A percentile compares a stretch with the other conserved stretches of the same genome.
These are phyloP conservation scores for Listronotus oregonensis DNA, from an alignment of 1,140 invertebrate species.

Conservation along the genomic window DNA sequence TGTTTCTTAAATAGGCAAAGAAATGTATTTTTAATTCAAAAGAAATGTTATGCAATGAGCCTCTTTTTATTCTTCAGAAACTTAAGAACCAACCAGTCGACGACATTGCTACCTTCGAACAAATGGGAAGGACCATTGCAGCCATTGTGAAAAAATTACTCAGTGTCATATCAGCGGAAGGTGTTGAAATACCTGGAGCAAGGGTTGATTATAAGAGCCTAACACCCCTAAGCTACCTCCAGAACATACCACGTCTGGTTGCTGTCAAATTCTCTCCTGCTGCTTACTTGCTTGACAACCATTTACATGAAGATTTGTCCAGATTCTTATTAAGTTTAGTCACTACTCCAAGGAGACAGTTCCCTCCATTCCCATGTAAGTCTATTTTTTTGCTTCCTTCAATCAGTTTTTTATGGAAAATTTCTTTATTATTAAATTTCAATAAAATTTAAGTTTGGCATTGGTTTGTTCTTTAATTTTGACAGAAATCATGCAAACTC, in stretches of 20 bases:
- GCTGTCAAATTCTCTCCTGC: slow-evolving; percentile 63
- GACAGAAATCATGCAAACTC: too few species aligned
- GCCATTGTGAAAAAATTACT: slow-evolving; percentile 51
- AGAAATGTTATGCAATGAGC: too few species aligned
- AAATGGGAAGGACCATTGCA: slow-evolving; percentile 59
- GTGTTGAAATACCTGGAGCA: neutral
- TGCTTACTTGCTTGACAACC: slow-evolving; percentile 62
- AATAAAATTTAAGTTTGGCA: too few species aligned
- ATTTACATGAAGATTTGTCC: slow-evolving; percentile 51
- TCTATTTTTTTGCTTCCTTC: neutral
- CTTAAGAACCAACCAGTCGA: slow-evolving; percentile 59
- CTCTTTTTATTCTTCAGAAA: slow-evolving; percentile 54
- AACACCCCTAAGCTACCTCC: slow-evolving; percentile 39
- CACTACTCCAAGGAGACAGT: slow-evolving; percentile 58
- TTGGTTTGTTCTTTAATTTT: too few species aligned
- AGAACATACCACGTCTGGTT: slow-evolving; percentile 57
- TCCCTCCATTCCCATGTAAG: slow-evolving; percentile 61
- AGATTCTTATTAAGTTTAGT: slow-evolving; percentile 40
- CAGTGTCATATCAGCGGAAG: slow-evolving; percentile 21
- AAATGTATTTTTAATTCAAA: too few species aligned
- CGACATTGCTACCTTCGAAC: slow-evolving; percentile 61
- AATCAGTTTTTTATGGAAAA: neutral
- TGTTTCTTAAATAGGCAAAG: too few species aligned
- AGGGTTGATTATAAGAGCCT: slow-evolving; percentile 14
- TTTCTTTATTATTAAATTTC: too few species aligned